Conservation (phyloP, 2,888 invertebrate genomes). For the Psylliodes chrysocephalus region DNA sequence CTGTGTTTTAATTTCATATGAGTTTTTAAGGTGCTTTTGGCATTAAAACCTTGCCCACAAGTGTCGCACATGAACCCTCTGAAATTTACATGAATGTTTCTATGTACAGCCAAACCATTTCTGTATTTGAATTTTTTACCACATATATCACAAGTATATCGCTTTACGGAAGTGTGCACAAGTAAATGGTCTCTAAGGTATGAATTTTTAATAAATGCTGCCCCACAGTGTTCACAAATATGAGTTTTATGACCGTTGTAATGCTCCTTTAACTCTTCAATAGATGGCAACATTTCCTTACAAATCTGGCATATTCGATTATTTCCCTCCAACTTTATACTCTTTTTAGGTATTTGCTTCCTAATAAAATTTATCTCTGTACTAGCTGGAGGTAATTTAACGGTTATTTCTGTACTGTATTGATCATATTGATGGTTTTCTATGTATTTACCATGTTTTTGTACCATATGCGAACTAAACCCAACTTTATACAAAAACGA, state of each 20-base stretch:
- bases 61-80: conserved; percentile 52
- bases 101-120: conserved; percentile 52
- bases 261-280: conserved; percentile 34
- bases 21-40: conserved; percentile 52
- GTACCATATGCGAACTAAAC: conserved; percentile 38
- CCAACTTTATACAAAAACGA: conserved; percentile 34
- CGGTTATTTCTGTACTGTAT: conserved; percentile 33
- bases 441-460: conserved; percentile 32
- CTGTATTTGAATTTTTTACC: conserved; percentile 52
- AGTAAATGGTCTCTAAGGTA: conserved; percentile 47
- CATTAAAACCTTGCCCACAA: conserved; percentile 54
- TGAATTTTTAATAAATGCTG: conserved; percentile 44
- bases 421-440: conserved; percentile 24
- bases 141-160: conserved; percentile 51
- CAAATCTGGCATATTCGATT: conserved; percentile 33
- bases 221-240: conserved; percentile 47
- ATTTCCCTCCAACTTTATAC: neutral
- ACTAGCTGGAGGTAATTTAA: conserved; percentile 29
- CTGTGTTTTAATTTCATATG: conserved; percentile 52
- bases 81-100: conserved; percentile 52
- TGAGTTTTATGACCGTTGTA: conserved; percentile 42
- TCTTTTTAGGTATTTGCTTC: conserved; percentile 10
- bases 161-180: conserved; percentile 47
- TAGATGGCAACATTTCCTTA: conserved; percentile 26
- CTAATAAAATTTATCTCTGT: conserved; percentile 24